Percentiles rank a stretch among this genome's conserved stretches.
phyloP scores from a whole-genome alignment of 2,113 vertebrate species.

The Sphaerodactylus townsendi region DNA sequence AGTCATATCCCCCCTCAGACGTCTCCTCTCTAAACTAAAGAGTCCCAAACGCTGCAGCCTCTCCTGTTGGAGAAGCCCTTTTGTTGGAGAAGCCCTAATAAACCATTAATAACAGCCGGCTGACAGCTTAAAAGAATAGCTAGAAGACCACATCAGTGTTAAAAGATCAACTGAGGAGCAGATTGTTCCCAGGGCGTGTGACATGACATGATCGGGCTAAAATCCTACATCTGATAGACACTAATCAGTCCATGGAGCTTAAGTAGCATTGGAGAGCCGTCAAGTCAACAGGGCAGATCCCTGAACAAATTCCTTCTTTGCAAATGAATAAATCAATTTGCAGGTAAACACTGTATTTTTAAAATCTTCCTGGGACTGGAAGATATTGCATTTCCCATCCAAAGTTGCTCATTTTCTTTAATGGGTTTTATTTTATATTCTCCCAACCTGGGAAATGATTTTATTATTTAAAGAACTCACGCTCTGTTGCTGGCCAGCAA shows the following conservation, averaged over 20 bases:
- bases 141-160: background rate
- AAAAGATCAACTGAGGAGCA: constrained; percentile 42
- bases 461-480: background rate
- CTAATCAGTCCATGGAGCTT: constrained; percentile 54
- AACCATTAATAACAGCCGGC: too few relatives aligned
- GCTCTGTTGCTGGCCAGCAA: background rate
- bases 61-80: too few relatives aligned
- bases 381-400: background rate
- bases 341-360: background rate
- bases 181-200: constrained; percentile 35
- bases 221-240: constrained; percentile 52
- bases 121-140: too few relatives aligned
- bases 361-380: background rate
- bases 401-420: background rate
- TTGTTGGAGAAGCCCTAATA: too few relatives aligned
- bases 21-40: too few relatives aligned
- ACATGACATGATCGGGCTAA: constrained; percentile 51
- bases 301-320: background rate
- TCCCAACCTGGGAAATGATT: background rate
- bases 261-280: constrained; percentile 53
- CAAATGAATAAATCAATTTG: background rate
- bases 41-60: too few relatives aligned
- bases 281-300: constrained; percentile 27
- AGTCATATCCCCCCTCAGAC: too few relatives aligned
- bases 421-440: background rate